Evolutionary conservation across 1,140 invertebrate genomes (phyloP).

Genomic region (Goniozus legneri): DNA sequence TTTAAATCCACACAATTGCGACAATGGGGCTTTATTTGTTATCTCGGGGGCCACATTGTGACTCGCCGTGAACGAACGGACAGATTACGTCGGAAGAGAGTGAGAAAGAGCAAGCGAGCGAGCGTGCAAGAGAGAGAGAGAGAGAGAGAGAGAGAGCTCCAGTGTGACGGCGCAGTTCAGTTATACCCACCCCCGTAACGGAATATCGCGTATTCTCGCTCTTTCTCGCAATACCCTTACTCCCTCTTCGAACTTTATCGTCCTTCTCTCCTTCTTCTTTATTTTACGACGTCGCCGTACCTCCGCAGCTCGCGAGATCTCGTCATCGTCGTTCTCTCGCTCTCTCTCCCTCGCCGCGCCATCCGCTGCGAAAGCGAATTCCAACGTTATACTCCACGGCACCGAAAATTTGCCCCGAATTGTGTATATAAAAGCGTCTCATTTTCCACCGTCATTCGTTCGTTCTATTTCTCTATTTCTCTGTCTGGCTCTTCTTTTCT

Average conservation of each 20-base stretch:
- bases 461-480: background rate
- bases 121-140: too few species aligned
- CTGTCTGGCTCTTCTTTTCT: slow-evolving; percentile 7
- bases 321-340: background rate
- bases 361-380: slow-evolving; percentile 21
- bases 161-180: too few species aligned
- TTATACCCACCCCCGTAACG: too few species aligned
- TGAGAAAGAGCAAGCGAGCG: too few species aligned
- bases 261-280: too few species aligned
- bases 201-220: too few species aligned
- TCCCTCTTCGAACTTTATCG: too few species aligned
- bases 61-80: slow-evolving; percentile 54
- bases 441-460: slow-evolving; percentile 2
- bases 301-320: slow-evolving; percentile 3
- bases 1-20: slow-evolving; percentile 58
- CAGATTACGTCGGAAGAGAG: slow-evolving; percentile 54
- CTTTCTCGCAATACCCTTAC: background rate
- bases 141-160: too few species aligned
- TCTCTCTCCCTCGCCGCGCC: too few species aligned
- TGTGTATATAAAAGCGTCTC: background rate
- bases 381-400: slow-evolving; percentile 10
- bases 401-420: slow-evolving; percentile 13
- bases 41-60: slow-evolving; percentile 57
- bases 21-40: slow-evolving; percentile 58
- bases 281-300: slow-evolving; percentile 22